These are phyloP conservation scores for Xestoiulus laeticollis DNA, from an alignment of 2,888 invertebrate genomes.

Conservation along the genomic window DNA sequence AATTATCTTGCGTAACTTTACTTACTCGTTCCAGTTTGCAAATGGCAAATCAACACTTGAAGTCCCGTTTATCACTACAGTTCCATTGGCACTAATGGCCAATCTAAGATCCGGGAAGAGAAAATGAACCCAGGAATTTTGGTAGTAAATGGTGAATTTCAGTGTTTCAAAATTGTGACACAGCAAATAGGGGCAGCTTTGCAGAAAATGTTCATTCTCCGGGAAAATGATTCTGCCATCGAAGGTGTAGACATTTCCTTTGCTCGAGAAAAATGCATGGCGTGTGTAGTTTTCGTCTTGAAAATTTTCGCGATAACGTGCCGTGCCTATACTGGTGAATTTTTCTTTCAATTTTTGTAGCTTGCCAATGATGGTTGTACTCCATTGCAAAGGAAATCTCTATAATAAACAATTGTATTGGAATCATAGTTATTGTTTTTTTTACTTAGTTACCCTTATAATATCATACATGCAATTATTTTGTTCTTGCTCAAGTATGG, in stretches of 20 bases:
- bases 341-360: neutral
- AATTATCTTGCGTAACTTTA: no score
- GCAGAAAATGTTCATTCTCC: neutral
- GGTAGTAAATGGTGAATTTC: neutral
- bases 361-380: neutral
- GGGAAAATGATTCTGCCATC: neutral
- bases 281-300: neutral
- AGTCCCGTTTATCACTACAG: neutral
- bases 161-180: neutral
- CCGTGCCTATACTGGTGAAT: neutral
- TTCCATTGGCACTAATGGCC: neutral
- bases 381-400: neutral
- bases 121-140: neutral
- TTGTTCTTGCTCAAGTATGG: no score
- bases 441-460: no score
- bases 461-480: no score
- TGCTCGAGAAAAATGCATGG: neutral
- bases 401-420: neutral
- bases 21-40: neutral
- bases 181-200: neutral
- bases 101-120: neutral
- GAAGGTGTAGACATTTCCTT: neutral
- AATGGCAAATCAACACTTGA: neutral
- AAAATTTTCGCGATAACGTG: neutral
- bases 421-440: no score